Evolutionary conservation across 2,113 vertebrate species (phyloP), one percentile per base, ranked within the genome.

Genomic region (Mus spicilegus): DNA sequence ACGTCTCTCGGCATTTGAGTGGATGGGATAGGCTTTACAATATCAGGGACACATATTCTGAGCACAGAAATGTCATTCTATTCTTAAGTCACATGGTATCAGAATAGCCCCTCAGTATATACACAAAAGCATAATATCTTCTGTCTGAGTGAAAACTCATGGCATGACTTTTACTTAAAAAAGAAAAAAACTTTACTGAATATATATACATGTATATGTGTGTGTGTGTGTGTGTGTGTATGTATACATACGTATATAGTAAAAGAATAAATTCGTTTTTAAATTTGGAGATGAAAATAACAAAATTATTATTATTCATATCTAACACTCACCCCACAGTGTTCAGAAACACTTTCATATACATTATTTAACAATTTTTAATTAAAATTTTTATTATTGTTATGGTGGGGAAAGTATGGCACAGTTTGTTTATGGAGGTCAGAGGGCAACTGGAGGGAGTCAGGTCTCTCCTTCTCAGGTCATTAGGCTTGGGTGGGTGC

Each of bases 201-300:
- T 63, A 42, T 42, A 42, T 42, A 42, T 42, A 42, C 42, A 42
- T 42, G 42, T 42, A 42, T n/a, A n/a, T n/a, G n/a, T n/a, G n/a
- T n/a, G n/a, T n/a, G n/a, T 42, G 42, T n/a, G n/a, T n/a, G n/a
- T n/a, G n/a, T n/a, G n/a, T n/a, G n/a, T 42, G 42, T 42, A 42
- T 42, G 3, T 42, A 42, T 42, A 42, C 3, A 42, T 3, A 42
- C 42, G 3, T 42, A 42, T 42, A 42, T 42, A 42, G 76, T 82
- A 69, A 86, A 94, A 85, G 56, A 91, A 73, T 67, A 33, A 49
- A 84, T 82, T 76, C 46, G 49, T 54, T 51, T 77, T 92, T 81
- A 81, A 90, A 84, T 78, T 58, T 67, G 28, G 77, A 61, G 67
- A 85, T 49, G n/a, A 42, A 76, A 65, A 2, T 63, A 51, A 69